These are phyloP conservation scores for Cricetomys ansorgei DNA, from an alignment of 2,113 vertebrate species.

Conservation along the genomic window DNA sequence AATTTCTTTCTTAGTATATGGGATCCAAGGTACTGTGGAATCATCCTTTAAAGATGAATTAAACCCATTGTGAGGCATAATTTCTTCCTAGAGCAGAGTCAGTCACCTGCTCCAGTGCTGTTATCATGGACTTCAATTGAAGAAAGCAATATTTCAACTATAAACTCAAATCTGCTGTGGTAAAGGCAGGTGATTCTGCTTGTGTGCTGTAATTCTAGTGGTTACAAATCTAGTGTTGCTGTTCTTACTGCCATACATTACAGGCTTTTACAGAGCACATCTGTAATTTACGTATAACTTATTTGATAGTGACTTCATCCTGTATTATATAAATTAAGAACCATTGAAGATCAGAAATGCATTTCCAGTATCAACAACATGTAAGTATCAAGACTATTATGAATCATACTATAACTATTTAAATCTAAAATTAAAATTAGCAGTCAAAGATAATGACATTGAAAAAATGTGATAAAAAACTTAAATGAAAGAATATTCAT, in stretches of 20 bases:
- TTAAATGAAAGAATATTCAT: conserved; percentile 6
- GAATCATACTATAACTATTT: neutral
- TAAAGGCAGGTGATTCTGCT: neutral
- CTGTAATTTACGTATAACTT: neutral
- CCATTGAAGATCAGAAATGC: neutral
- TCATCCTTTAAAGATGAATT: neutral
- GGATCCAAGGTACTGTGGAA: neutral
- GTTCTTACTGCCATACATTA: neutral
- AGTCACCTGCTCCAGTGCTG: neutral
- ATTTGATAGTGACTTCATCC: neutral
- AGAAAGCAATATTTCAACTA: neutral
- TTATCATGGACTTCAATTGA: neutral
- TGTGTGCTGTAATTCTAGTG: neutral
- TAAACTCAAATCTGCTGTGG: neutral
- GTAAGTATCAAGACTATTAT: neutral
- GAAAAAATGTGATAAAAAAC: neutral
- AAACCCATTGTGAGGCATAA: neutral
- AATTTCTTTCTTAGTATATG: conserved; percentile 12
- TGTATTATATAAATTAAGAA: conserved; percentile 1
- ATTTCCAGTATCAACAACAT: neutral
- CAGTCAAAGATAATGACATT: neutral
- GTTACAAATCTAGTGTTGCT: neutral
- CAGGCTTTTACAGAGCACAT: neutral
- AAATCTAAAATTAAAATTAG: conserved; percentile 24
- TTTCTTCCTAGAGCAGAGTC: neutral